These are phyloP conservation scores for Acrobasis suavella DNA, from an alignment of 2,888 invertebrate genomes.

Conservation along the genomic window DNA sequence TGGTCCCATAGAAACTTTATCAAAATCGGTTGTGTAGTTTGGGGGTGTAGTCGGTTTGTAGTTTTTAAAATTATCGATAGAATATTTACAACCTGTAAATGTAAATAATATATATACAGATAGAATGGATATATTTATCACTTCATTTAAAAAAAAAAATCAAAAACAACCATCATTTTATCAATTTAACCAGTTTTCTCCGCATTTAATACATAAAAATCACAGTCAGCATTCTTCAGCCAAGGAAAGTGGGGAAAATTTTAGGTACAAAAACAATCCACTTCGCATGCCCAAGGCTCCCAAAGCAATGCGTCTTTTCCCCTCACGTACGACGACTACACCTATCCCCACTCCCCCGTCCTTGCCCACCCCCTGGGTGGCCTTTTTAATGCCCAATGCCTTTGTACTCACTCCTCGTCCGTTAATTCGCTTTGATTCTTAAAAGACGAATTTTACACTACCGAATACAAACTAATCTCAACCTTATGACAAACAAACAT, in stretches of 20 bases:
- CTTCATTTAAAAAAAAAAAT: too few species aligned
- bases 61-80: too few species aligned
- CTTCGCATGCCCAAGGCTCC: constrained; percentile 39
- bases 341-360: constrained; percentile 44
- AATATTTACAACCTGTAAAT: too few species aligned
- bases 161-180: too few species aligned
- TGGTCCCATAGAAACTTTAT: too few species aligned
- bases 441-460: constrained; percentile 59
- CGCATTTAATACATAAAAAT: too few species aligned
- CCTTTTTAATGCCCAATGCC: constrained; percentile 67
- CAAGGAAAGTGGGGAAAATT: neutral
- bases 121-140: too few species aligned
- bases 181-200: too few species aligned
- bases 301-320: constrained; percentile 59
- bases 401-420: constrained; percentile 54
- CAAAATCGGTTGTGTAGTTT: too few species aligned
- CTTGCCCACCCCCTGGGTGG: constrained; percentile 46
- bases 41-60: too few species aligned
- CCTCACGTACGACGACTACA: constrained; percentile 46
- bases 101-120: too few species aligned
- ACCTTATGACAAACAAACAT: constrained; percentile 32
- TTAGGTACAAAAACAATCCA: constrained; percentile 16
- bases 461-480: constrained; percentile 34
- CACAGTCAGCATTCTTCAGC: neutral
- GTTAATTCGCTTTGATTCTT: constrained; percentile 51